Evolutionary conservation across 2,888 invertebrate species (phyloP), one percentile per base, ranked within the genome.

Genomic region (Penaeus monodon): DNA sequence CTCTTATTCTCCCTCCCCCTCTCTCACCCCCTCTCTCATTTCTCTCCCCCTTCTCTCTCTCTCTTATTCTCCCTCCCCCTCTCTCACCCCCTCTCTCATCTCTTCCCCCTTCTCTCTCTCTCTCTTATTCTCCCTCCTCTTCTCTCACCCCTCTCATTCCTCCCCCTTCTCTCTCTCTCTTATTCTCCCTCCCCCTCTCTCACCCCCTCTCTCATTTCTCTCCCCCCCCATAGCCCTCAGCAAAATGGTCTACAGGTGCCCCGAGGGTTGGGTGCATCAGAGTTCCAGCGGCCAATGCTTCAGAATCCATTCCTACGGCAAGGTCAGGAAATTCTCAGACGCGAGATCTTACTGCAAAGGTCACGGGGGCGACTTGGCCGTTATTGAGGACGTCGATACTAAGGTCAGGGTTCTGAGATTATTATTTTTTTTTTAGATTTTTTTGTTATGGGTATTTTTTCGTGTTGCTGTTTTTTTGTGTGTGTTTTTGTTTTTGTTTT

Each of bases 231-330:
- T 24, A 76, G 76, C 33, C 12, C n/a, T 20, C 14, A n/a, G 76
- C 20, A 38, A 76, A 14, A 33, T 76, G 76, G 38, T 76, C 0
- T 33, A 27, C 38, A 12, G 6, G 44, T 76, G 76, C 29, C 76
- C 76, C 7, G 38, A 33, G 44, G 76, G 76, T 4, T 76, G 76
- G 76, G 44, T n/a, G 4, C 33, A 27, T 24, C 29, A 38, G 24
- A 33, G 38, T 4, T 29, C 17, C 44, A 29, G 14, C n/a, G 76
- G 76, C 17, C 76, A 76, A 24, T 76, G 76, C 38, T 76, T 33
- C 22, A n/a, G 14, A 33, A n/a, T 76, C 10, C 76, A 76, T 24
- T 76, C 76, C 24, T 76, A 76, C 76, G 76, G 76, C 2, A 76
- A 27, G 29, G 20, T 33, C 7, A 33, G 76, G 44, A 33, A 24